Percentiles rank a stretch among this genome's conserved stretches.
phyloP scores from a whole-genome alignment of 2,888 invertebrate species.

The Tinea pellionella region DNA sequence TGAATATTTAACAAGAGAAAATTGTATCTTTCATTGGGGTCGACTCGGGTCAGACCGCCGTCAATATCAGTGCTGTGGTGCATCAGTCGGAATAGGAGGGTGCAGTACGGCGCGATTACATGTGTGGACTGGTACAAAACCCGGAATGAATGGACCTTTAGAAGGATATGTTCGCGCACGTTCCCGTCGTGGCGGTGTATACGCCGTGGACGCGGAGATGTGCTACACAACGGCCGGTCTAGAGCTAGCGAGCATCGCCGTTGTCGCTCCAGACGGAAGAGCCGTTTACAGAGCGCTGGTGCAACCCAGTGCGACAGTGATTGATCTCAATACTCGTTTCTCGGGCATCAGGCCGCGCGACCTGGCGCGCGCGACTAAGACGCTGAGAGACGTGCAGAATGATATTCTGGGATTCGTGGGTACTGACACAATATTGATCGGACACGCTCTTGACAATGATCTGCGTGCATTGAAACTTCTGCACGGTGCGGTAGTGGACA shows the following conservation, averaged over 20 bases:
- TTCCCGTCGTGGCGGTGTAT: constrained; percentile 70
- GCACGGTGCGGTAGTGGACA: constrained; percentile 89
- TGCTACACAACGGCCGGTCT: constrained; percentile 89
- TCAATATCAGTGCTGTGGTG: constrained; percentile 74
- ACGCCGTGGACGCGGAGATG: constrained; percentile 97
- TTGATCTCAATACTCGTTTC: constrained; percentile 96
- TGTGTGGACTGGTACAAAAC: constrained; percentile 80
- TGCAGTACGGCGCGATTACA: constrained; percentile 76
- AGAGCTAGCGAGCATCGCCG: constrained; percentile 89
- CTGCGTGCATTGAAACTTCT: constrained; percentile 86
- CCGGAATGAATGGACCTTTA: constrained; percentile 80
- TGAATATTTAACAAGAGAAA: constrained; percentile 77
- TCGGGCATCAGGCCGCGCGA: constrained; percentile 84
- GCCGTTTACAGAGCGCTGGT: constrained; percentile 88
- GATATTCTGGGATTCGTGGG: constrained; percentile 85
- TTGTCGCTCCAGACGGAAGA: constrained; percentile 79
- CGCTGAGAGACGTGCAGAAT: constrained; percentile 83
- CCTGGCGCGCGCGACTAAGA: constrained; percentile 73
- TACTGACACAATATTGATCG: constrained; percentile 89
- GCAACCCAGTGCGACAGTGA: constrained; percentile 81
- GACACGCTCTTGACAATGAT: constrained; percentile 96
- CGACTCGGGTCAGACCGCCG: constrained; percentile 70
- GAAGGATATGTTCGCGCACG: constrained; percentile 74
- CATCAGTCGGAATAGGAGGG: constrained; percentile 63
- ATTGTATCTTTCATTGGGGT: constrained; percentile 92